Evolutionary conservation across 2,113 vertebrate genomes (phyloP), one percentile per base, ranked within the genome.

Genomic region (Nibea coibor): DNA sequence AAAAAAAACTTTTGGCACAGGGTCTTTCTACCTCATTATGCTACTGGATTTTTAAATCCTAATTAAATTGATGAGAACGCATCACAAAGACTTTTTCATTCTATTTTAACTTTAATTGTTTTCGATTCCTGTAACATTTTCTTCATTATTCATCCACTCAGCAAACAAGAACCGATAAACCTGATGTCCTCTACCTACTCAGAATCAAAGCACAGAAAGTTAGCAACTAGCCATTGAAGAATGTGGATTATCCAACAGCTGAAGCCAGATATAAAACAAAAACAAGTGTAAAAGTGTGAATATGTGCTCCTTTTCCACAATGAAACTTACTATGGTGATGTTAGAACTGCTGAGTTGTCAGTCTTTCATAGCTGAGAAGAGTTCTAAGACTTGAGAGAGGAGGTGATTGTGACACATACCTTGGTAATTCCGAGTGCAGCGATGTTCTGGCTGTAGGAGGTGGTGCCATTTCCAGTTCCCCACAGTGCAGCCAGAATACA

Each of bases 381-480:
- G 42, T 8, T 16, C 20, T 54, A 17, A 35, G 58, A 58, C 17
- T 58, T n/a, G 17, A 35, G 1, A 35, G 1, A 42, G 12, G 31
- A 70, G 11, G 62, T 0, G 6, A 3, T 45, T 7, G 3, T 5
- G 17, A 19, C 1, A 0, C 1, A 14, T 86, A 96, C 95, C 94
- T 95, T 96, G 19, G 95, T 96, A 16, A 96, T 95, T 19, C 95
- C 94, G 0, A 96, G 93, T 6, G 95, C 95, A 4, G 95, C 95
- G 7, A 96, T 95, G 88, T 96, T 96, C 77, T 96, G 95, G 66
- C 95, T 96, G 86, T 95, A 96, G 42, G 95, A 96, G 0, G 95
- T 96, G 50, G 95, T 96, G 9, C 95, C 95, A 24, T 96, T 96
- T 20, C 95, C 95, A 7, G 91, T 96, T 72, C 95, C 95, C 95